phyloP scores from a whole-genome alignment of 2,888 invertebrate species.

The Cryptocephalus moraei region DNA sequence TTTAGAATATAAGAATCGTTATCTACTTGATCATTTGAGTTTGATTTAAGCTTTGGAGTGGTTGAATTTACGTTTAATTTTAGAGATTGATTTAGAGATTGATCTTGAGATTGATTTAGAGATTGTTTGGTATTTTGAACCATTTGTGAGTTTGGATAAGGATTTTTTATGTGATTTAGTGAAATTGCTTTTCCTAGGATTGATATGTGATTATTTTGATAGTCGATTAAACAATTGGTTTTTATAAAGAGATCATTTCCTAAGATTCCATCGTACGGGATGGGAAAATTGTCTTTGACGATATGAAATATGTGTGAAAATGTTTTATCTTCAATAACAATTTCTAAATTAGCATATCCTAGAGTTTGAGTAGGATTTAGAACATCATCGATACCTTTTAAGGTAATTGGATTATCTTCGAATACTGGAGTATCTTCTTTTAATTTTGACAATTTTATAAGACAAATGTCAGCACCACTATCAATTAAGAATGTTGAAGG shows the following conservation, averaged over 20 bases:
- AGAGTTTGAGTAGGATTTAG: slow-evolving; percentile 4
- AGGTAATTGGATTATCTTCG: slow-evolving; percentile 3
- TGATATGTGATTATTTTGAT: slow-evolving; percentile 9
- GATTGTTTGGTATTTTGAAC: no score
- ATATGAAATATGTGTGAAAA: not conserved
- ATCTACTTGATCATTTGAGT: no score
- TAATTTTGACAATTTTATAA: slow-evolving; percentile 7
- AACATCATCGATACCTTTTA: slow-evolving; percentile 8
- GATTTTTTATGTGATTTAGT: slow-evolving; percentile 1
- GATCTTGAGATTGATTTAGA: no score
- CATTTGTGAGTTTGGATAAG: no score
- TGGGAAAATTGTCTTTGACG: slow-evolving; percentile 7
- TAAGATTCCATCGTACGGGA: slow-evolving; percentile 14
- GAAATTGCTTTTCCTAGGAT: slow-evolving; percentile 1
- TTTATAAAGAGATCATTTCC: slow-evolving; percentile 10
- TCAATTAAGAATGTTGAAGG: slow-evolving; percentile 5
- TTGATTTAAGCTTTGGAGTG: no score
- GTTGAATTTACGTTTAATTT: not conserved
- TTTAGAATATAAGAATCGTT: no score
- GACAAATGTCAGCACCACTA: slow-evolving; percentile 6
- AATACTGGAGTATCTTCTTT: slow-evolving; percentile 1
- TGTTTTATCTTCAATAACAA: not conserved
- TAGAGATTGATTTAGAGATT: not conserved
- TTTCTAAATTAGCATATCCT: not conserved
- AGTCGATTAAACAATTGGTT: slow-evolving; percentile 5